Conservation (phyloP, 2,113 vertebrate genomes). For the Laterallus jamaicensis region DNA sequence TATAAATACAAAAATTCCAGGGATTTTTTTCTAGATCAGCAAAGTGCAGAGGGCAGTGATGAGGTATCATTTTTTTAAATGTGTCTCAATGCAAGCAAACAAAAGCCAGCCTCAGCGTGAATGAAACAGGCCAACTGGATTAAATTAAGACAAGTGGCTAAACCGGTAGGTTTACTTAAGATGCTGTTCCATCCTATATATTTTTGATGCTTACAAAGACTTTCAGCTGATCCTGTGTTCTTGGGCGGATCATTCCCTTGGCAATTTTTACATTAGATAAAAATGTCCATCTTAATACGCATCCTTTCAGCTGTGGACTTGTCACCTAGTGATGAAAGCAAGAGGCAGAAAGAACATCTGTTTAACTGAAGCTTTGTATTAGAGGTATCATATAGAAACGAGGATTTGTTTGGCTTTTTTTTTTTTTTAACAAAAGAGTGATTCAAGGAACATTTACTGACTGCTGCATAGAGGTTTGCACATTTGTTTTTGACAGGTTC, state of each 20-base stretch:
- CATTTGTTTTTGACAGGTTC: conserved; percentile 70
- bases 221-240: neutral
- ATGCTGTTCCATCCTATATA: neutral
- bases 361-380: conserved; percentile 13
- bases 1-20: neutral
- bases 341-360: neutral
- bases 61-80: neutral
- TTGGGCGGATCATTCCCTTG: neutral
- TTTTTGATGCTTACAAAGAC: neutral
- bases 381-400: neutral
- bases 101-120: neutral
- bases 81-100: neutral
- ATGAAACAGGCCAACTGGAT: neutral
- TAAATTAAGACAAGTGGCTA: neutral
- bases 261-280: conserved; percentile 8
- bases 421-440: neutral
- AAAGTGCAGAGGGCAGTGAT: neutral
- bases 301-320: neutral
- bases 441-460: conserved; percentile 45
- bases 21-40: neutral
- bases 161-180: neutral
- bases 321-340: neutral
- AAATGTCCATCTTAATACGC: conserved; percentile 15
- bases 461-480: conserved; percentile 20
- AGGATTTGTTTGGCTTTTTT: neutral